Evolutionary conservation across 92 coral and sea anemone species (phyloP).

Genomic region (Porites rus): DNA sequence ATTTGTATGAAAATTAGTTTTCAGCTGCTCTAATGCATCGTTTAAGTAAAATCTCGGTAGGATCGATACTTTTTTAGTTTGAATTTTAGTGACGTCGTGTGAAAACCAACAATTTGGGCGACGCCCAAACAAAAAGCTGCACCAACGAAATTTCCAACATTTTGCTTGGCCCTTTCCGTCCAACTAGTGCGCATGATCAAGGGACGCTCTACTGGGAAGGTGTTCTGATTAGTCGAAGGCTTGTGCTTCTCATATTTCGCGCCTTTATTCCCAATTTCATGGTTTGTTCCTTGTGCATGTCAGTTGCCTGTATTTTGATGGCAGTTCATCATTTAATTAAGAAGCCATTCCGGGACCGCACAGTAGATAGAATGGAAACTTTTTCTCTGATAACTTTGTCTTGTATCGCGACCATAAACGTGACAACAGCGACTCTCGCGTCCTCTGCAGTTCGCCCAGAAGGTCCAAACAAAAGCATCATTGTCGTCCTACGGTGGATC

Average conservation of each 20-base stretch:
- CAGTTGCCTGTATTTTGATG: conserved; percentile 50
- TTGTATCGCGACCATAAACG: conserved; percentile 41
- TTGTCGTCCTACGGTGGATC: conserved; percentile 37
- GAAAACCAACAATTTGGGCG: too few species aligned
- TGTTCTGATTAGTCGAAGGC: conserved; percentile 67
- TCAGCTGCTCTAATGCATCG: too few species aligned
- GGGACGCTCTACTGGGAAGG: conserved; percentile 76
- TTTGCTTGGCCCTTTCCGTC: conserved; percentile 63
- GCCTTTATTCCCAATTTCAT: conserved; percentile 53
- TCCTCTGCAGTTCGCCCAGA: conserved; percentile 32
- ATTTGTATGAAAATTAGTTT: too few species aligned
- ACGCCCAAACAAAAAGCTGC: background rate
- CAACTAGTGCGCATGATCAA: conserved; percentile 34
- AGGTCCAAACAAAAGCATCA: conserved; percentile 22
- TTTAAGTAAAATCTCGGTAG: too few species aligned
- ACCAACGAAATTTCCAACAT: conserved; percentile 50
- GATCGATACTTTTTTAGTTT: too few species aligned
- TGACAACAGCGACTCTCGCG: conserved; percentile 24
- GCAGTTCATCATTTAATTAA: conserved; percentile 36
- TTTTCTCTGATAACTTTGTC: conserved; percentile 20
- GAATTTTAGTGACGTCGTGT: too few species aligned
- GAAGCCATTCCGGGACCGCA: conserved; percentile 47
- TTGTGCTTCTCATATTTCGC: conserved; percentile 49
- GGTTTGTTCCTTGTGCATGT: conserved; percentile 56
- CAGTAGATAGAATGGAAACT: conserved; percentile 32